Conservation (phyloP, 2,797 vertebrate species). For the Acipenser ruthenus region DNA sequence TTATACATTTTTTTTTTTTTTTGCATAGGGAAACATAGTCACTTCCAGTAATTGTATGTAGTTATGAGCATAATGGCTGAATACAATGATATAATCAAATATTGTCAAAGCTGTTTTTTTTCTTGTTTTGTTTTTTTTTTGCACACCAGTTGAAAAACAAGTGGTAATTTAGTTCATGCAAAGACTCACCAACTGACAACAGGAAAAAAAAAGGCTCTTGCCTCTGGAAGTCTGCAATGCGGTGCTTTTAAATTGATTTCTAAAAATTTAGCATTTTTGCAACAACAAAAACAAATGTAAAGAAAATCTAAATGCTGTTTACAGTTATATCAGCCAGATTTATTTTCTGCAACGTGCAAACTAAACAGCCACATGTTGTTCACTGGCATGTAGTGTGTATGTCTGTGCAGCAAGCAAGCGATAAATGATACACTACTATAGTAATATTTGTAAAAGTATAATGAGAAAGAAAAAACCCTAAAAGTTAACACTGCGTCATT, state of each 20-base stretch:
- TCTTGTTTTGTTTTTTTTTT: constrained; percentile 25
- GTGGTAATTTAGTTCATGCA: constrained; percentile 38
- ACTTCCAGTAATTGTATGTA: constrained; percentile 71
- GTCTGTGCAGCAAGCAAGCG: constrained; percentile 66
- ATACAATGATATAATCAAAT: constrained; percentile 73
- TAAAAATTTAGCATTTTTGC: background rate
- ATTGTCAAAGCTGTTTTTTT: constrained; percentile 61
- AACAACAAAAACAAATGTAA: constrained; percentile 12
- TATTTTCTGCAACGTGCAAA: constrained; percentile 21
- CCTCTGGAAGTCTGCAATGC: constrained; percentile 16
- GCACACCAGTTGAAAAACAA: constrained; percentile 61
- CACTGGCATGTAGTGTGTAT: constrained; percentile 55
- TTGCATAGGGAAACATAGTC: constrained; percentile 85
- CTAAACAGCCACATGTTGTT: constrained; percentile 34
- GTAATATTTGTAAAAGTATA: constrained; percentile 65
- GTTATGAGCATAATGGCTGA: constrained; percentile 68
- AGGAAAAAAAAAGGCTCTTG: constrained; percentile 13
- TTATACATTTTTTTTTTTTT: constrained; percentile 58
- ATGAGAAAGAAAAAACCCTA: constrained; percentile 42
- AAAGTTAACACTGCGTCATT: constrained; percentile 49
- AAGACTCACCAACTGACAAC: constrained; percentile 11
- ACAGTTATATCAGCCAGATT: constrained; percentile 9
- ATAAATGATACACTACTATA: constrained; percentile 57
- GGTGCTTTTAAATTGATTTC: background rate
- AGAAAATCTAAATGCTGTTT: constrained; percentile 3